These are phyloP conservation scores for Scomber scombrus DNA, from an alignment of 2,113 vertebrate genomes.

Conservation along the genomic window DNA sequence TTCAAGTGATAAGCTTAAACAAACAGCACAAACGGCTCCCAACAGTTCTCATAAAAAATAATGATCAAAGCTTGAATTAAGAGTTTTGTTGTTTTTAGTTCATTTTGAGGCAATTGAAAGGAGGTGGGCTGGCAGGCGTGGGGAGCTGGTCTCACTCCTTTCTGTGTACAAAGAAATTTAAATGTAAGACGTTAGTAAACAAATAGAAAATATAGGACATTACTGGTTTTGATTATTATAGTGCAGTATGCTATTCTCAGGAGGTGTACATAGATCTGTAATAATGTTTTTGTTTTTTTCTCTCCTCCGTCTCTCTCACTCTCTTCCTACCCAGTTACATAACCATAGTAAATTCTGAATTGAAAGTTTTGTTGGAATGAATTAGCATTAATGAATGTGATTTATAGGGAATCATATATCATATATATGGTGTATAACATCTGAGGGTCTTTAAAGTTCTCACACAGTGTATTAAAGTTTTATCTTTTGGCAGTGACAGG, in stretches of 20 bases:
- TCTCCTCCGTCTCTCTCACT: constrained; percentile 15
- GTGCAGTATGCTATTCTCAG: constrained; percentile 54
- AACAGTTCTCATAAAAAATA: constrained; percentile 70
- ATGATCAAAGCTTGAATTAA: constrained; percentile 80
- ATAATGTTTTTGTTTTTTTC: constrained; percentile 39
- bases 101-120: constrained; percentile 46
- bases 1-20: constrained; percentile 70
- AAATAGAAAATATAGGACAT: constrained; percentile 73
- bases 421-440: constrained; percentile 20
- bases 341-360: constrained; percentile 48
- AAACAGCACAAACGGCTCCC: constrained; percentile 70
- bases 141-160: constrained; percentile 50
- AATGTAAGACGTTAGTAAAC: constrained; percentile 65
- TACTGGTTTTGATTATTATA: constrained; percentile 61
- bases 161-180: constrained; percentile 64
- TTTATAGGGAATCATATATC: constrained; percentile 26
- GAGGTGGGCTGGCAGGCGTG: constrained; percentile 62
- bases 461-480: constrained; percentile 21
- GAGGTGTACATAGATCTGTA: constrained; percentile 41
- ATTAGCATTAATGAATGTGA: constrained; percentile 57
- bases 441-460: constrained; percentile 29
- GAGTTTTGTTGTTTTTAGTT: constrained; percentile 77
- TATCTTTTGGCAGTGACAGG: constrained; percentile 21
- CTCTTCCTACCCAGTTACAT: constrained; percentile 33
- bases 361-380: constrained; percentile 63